These are phyloP conservation scores for Ophion costatus DNA, from an alignment of 2,888 invertebrate genomes.

Conservation along the genomic window DNA sequence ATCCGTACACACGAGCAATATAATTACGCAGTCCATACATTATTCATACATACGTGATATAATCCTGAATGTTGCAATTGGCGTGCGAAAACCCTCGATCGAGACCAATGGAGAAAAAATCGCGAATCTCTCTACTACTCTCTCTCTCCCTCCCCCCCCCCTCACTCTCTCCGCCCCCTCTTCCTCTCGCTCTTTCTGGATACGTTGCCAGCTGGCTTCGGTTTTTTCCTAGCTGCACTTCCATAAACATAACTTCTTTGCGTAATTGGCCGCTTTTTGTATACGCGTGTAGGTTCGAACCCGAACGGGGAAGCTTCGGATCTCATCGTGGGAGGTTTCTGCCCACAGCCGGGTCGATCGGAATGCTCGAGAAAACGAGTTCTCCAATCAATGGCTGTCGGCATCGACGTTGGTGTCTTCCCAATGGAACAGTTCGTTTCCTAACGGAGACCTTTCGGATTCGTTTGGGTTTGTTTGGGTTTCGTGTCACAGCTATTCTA, in stretches of 20 bases:
- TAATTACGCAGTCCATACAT: constrained; percentile 8
- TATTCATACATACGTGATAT: constrained; percentile 2
- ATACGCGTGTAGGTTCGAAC: constrained; percentile 3
- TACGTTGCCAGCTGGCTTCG: neutral
- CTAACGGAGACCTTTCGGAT: too few relatives aligned
- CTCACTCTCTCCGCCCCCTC: neutral
- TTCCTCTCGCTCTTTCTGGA: neutral
- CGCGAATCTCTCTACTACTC: neutral
- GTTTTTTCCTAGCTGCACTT: constrained; percentile 3
- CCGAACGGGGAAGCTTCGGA: constrained; percentile 15
- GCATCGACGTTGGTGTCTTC: too few relatives aligned
- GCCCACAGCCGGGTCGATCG: too few relatives aligned
- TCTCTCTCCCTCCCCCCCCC: neutral
- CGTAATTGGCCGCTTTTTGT: constrained; percentile 21
- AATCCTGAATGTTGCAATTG: constrained; percentile 38
- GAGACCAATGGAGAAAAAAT: neutral
- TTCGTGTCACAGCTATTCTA: too few relatives aligned
- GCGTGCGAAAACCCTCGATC: constrained; percentile 36
- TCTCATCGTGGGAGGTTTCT: neutral
- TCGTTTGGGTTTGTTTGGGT: too few relatives aligned
- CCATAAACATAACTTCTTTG: constrained; percentile 34
- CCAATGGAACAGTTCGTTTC: too few relatives aligned
- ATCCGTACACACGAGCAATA: constrained; percentile 26
- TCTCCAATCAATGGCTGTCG: too few relatives aligned
- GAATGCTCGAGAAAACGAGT: too few relatives aligned